phyloP scores from a whole-genome alignment of 1,140 invertebrate genomes.

The Lepidurus arcticus region DNA sequence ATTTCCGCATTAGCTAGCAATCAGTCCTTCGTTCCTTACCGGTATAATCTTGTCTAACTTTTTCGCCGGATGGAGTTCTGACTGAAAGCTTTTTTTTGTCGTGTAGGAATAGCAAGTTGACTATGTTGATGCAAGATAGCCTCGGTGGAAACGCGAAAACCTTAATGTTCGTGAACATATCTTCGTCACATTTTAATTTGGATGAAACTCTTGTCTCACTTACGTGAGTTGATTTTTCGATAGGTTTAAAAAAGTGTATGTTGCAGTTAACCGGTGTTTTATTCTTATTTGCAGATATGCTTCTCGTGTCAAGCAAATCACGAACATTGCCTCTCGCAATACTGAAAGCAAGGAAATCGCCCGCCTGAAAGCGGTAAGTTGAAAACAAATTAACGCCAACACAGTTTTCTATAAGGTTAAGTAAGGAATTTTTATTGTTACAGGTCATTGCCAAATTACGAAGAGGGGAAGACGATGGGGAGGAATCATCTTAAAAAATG shows the following conservation, averaged over 20 bases:
- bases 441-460: conserved; percentile 45
- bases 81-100: conserved; percentile 38
- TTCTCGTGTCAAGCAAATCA: conserved; percentile 51
- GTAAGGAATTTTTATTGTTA: conserved; percentile 29
- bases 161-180: conserved; percentile 55
- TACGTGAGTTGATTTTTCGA: conserved; percentile 42
- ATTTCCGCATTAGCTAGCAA: conserved; percentile 44
- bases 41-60: conserved; percentile 36
- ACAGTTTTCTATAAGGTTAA: conserved; percentile 23
- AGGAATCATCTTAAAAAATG: conserved; percentile 33
- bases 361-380: conserved; percentile 44
- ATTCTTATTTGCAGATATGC: conserved; percentile 45
- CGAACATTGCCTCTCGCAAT: conserved; percentile 49
- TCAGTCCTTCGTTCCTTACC: conserved; percentile 45
- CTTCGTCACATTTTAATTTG: conserved; percentile 49
- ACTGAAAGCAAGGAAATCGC: conserved; percentile 51
- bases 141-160: conserved; percentile 55
- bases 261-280: neutral
- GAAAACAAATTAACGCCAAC: conserved; percentile 7
- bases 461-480: conserved; percentile 43
- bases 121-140: conserved; percentile 53
- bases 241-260: neutral
- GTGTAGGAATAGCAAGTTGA: conserved; percentile 54
- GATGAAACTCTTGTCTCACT: conserved; percentile 51
- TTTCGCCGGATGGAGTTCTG: neutral